Evolutionary conservation across 2,113 vertebrate species (phyloP).

Genomic region (Pongo abelii): DNA sequence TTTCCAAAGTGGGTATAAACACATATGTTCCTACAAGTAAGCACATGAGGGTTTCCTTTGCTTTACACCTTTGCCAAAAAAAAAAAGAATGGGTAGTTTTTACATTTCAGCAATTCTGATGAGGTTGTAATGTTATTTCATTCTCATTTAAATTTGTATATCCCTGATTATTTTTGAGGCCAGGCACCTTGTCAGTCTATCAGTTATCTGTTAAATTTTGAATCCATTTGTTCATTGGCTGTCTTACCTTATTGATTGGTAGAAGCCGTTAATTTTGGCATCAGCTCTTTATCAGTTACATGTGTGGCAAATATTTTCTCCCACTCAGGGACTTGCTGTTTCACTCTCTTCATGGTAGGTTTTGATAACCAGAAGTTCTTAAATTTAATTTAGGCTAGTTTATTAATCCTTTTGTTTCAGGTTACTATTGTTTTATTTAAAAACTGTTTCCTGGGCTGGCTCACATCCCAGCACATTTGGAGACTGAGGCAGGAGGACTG

Average conservation of each 20-base stretch:
- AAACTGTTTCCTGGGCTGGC: neutral
- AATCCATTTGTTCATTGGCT: neutral
- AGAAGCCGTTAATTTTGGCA: neutral
- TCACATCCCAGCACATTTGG: too few relatives aligned
- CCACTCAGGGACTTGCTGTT: neutral
- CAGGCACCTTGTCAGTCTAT: neutral
- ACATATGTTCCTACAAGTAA: neutral
- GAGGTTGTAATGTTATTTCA: neutral
- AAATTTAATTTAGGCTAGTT: neutral
- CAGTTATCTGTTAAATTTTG: neutral
- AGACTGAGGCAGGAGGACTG: too few relatives aligned
- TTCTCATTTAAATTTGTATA: neutral
- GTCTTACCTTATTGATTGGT: neutral
- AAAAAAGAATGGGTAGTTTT: neutral
- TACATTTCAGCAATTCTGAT: neutral
- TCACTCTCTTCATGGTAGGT: neutral
- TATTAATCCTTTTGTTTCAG: neutral
- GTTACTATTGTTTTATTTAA: neutral
- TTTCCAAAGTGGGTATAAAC: neutral
- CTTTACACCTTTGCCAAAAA: neutral
- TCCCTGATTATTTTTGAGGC: neutral
- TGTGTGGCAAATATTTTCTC: neutral
- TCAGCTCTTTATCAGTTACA: neutral
- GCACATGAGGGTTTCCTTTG: neutral
- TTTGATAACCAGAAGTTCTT: neutral